phyloP scores from a whole-genome alignment of 2,113 vertebrate genomes.

The Rissa tridactyla region DNA sequence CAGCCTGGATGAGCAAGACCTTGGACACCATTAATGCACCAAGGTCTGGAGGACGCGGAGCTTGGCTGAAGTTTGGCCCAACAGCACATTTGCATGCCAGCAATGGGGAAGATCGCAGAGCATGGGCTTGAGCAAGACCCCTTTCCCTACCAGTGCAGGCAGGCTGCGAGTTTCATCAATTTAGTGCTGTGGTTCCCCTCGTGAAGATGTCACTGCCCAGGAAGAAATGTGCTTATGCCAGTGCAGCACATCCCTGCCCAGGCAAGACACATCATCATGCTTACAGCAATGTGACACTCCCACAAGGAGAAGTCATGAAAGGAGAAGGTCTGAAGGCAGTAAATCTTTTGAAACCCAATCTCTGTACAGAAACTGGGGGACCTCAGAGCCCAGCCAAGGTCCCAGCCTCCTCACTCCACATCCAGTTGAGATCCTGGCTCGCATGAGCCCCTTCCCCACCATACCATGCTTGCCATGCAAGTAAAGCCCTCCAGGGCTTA shows the following conservation, averaged over 20 bases:
- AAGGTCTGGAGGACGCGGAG: background rate
- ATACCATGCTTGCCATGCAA: rapidly evolving
- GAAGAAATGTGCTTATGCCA: background rate
- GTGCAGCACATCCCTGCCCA: background rate
- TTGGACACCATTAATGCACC: background rate
- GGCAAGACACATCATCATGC: background rate
- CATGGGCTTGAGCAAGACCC: background rate
- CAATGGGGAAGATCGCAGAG: background rate
- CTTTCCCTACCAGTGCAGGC: background rate
- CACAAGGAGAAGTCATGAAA: background rate
- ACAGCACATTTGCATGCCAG: background rate
- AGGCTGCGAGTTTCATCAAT: rapidly evolving
- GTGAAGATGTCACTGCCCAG: rapidly evolving
- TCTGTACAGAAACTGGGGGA: background rate
- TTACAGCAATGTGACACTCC: background rate
- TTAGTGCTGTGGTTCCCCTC: rapidly evolving
- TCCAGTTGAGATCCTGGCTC: background rate
- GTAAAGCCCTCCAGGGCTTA: background rate
- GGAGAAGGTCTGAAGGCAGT: background rate
- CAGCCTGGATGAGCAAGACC: background rate
- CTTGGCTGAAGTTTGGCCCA: background rate
- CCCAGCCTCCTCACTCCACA: background rate
- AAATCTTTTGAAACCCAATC: background rate
- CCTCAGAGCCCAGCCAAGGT: background rate
- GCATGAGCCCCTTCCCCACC: background rate